A percentile compares a stretch with the other conserved stretches of the same genome.
Evolutionary conservation across 2,888 invertebrate genomes (phyloP).

Genomic region (Peribatodes rhomboidaria): DNA sequence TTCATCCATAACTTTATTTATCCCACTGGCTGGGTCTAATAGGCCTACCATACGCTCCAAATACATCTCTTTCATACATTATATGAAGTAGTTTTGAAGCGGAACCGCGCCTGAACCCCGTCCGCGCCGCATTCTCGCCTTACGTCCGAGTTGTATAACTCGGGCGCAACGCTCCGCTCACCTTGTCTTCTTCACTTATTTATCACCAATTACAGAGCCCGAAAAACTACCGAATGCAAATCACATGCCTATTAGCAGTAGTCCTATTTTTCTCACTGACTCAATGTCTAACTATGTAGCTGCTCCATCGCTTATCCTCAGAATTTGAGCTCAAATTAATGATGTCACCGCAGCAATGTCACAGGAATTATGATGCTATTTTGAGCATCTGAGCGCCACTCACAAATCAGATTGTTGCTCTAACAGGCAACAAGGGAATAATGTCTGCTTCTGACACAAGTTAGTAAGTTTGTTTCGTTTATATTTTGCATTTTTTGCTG

Average conservation of each 20-base stretch:
- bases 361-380: constrained; percentile 41
- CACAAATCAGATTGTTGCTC: constrained; percentile 37
- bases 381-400: constrained; percentile 30
- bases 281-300: constrained; percentile 49
- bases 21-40: too few species aligned
- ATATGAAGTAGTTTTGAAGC: too few species aligned
- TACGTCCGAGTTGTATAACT: too few species aligned
- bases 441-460: background rate
- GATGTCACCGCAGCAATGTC: constrained; percentile 43
- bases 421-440: constrained; percentile 9
- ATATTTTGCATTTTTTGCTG: background rate
- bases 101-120: too few species aligned
- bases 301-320: constrained; percentile 36
- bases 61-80: too few species aligned
- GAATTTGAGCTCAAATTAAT: constrained; percentile 44
- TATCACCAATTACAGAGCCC: background rate
- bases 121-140: too few species aligned
- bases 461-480: background rate
- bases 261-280: constrained; percentile 38
- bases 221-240: background rate
- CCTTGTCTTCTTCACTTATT: too few species aligned
- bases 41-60: too few species aligned
- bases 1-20: too few species aligned
- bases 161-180: too few species aligned
- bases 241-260: constrained; percentile 8